Conservation (phyloP, 2,797 vertebrate species). For the Danionella dracula region DNA sequence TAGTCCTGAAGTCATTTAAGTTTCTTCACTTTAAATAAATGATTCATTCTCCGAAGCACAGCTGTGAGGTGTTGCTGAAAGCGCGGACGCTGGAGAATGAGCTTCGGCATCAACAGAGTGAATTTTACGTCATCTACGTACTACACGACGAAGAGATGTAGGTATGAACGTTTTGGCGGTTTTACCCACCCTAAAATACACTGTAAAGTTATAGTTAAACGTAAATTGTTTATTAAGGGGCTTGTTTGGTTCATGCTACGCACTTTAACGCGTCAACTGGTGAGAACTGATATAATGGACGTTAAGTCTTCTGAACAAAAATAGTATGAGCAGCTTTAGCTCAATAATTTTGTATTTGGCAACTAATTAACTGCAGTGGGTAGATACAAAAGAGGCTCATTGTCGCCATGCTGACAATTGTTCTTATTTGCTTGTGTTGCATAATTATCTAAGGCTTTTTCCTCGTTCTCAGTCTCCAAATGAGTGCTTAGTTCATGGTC, state of each 20-base stretch:
- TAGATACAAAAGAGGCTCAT: background rate
- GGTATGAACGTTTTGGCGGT: slow-evolving; percentile 16
- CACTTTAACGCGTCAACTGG: too few species aligned
- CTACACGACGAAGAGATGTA: slow-evolving; percentile 10
- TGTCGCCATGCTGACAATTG: background rate
- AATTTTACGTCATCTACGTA: slow-evolving; percentile 4
- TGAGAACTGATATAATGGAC: too few species aligned
- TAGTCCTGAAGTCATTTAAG: background rate
- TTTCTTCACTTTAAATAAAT: background rate
- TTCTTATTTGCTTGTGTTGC: slow-evolving; percentile 15
- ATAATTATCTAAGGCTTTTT: background rate
- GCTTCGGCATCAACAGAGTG: slow-evolving; percentile 2
- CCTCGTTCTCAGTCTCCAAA: background rate
- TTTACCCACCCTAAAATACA: background rate
- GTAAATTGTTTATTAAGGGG: background rate
- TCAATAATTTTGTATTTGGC: too few species aligned
- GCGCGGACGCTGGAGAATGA: slow-evolving; percentile 5
- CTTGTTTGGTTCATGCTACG: background rate
- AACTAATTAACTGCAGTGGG: background rate
- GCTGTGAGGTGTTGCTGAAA: slow-evolving; percentile 8
- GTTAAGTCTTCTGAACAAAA: too few species aligned
- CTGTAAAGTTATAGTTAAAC: slow-evolving; percentile 23
- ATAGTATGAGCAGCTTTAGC: too few species aligned
- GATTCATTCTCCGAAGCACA: background rate
- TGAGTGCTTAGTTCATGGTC: background rate